Base-by-base conservation (phyloP, 2,113 vertebrate genomes). In the Polypterus bichir region DNA sequence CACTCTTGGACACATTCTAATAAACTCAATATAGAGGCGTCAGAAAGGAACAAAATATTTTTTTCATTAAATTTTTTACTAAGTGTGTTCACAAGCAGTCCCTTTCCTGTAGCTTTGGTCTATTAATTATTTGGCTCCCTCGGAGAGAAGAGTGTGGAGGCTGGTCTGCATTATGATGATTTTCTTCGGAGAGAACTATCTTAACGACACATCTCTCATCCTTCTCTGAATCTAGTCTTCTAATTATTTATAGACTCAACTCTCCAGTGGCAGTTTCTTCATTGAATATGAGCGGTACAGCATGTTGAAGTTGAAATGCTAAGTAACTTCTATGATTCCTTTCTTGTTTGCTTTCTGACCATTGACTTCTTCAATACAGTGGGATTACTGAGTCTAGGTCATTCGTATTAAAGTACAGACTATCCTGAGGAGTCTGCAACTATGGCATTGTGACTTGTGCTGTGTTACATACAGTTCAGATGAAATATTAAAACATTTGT, bases 181-280 rank as follows among this genome's bases (percentile, higher is more conserved):
- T 57, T 57, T 5, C 56, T 57, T 5, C 4, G 27, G 27, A 57
- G 6, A 9, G 5, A 57, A 8, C 4, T 7, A 44, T 4, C 27
- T 27, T 57, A 4, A 44, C n/a, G 46, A 27, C 9, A 2, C n/a
- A 27, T 55, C 10, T 44, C 56, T 7, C 56, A 57, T 4, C 27
- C 44, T 44, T 4, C 46, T 44, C 27, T 9, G 9, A 57, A 57
- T 11, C 56, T 57, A 45, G 5, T 45, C 8, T 57, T 27, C 56
- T 57, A 9, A 27, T 57, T 57, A 57, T 44, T 44, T 57, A 44
- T 44, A 57, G 56, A 27, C 56, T 57, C 56, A 57, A 6, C 7
- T 5, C 56, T 57, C 56, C 27, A 11, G 27, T 57, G 9, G 46
- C 9, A 57, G 7, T 57, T 3, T 55, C 9, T 55, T 44, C 27